Percentiles rank a stretch among this genome's conserved stretches.
phyloP scores from a whole-genome alignment of 2,113 vertebrate species.

The Pluvialis apricaria region DNA sequence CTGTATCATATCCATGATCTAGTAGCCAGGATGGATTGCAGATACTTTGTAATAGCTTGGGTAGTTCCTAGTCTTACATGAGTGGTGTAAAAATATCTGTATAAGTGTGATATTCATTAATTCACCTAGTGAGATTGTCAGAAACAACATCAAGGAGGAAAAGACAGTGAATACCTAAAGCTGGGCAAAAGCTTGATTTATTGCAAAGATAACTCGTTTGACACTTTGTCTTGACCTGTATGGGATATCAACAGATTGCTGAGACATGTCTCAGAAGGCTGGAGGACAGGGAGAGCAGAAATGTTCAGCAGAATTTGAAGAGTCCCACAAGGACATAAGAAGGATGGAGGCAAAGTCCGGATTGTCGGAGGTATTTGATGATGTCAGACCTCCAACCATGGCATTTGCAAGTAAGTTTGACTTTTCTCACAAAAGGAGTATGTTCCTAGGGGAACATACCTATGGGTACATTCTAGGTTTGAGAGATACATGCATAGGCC shows the following conservation, averaged over 20 bases:
- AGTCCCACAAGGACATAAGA: neutral
- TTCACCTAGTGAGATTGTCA: neutral
- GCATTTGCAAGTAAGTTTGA: neutral
- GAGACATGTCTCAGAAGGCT: neutral
- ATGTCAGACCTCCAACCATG: neutral
- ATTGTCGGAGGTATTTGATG: neutral
- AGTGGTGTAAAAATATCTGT: neutral
- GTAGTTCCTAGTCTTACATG: neutral
- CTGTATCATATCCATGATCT: fast-evolving
- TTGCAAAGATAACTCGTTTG: neutral
- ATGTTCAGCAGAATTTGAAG: neutral
- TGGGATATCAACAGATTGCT: neutral
- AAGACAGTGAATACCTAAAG: neutral
- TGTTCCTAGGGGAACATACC: neutral
- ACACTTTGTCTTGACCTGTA: neutral
- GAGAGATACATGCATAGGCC: neutral
- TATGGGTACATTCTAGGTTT: neutral
- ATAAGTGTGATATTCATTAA: neutral
- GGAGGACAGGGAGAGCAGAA: neutral
- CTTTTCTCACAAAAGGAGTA: neutral
- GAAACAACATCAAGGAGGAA: neutral
- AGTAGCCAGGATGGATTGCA: neutral
- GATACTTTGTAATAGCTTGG: neutral
- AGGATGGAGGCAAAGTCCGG: neutral
- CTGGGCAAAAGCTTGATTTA: neutral